Evolutionary conservation across 2,888 invertebrate genomes (phyloP), one percentile per base, ranked within the genome.

Genomic region (Zele albiditarsus): DNA sequence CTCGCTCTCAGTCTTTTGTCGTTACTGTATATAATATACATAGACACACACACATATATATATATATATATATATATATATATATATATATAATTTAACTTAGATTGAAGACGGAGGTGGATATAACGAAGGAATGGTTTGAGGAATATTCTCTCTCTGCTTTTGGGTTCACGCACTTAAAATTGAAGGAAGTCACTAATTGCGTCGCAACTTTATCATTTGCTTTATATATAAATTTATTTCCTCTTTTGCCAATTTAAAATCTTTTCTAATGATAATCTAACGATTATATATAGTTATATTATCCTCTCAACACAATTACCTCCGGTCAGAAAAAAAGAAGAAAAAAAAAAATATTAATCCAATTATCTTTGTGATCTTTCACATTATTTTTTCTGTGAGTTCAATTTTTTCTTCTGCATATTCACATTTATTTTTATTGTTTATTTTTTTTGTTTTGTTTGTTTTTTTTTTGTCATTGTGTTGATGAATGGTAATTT

Each of bases 161-260:
- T 77, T 72, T 73, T 33, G 70, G 58, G 66, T 74, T 70, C 65
- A 76, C 71, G 74, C 68, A 73, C 63, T 53, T 57, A 77, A 74
- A 71, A 74, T 77, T 42, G 63, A 63, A 77, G 75, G 73, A 75
- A 77, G 65, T 68, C 53, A 74, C 69, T 77, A 73, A 78, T 77
- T 77, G 75, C 71, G 60, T 62, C 63, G 31, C 33, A 33, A 33
- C 63, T 33, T 63, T 33, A 33, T 63, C 63, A 31, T 63, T 63
- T 63, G 25, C 31, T 33, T 63, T 20, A 63, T 33, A 33, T 53
- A 20, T 53, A 20, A 72, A 70, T 69, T 75, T 46, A 62, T 72
- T 60, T 73, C 70, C 68, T 69, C 58, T 63, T 58, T 63, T 38
- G 33, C 25, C 20, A 28, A 71, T 20, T 58, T 49, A 23, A 42